These are phyloP conservation scores for Hippoglossus stenolepis DNA, from an alignment of 2,113 vertebrate species.

Conservation along the genomic window DNA sequence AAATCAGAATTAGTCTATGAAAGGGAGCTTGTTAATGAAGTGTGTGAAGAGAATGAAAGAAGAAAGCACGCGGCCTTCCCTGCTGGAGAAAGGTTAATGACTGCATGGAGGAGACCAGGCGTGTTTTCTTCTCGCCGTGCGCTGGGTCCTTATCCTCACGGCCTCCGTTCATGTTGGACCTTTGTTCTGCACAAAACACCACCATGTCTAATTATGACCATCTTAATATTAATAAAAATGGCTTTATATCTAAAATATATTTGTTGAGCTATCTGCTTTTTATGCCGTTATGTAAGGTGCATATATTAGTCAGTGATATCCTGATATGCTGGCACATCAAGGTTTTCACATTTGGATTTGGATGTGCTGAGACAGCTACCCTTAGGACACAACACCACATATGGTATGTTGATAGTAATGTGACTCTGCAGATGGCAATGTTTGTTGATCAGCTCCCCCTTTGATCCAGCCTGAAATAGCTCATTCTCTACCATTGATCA, in stretches of 20 bases:
- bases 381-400: background rate
- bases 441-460: background rate
- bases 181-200: slow-evolving; percentile 28
- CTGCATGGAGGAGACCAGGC: slow-evolving; percentile 63
- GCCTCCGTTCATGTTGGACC: slow-evolving; percentile 39
- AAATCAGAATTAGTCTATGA: slow-evolving; percentile 73
- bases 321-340: background rate
- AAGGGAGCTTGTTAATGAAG: slow-evolving; percentile 74
- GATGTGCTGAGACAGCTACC: no score
- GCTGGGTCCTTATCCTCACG: slow-evolving; percentile 52
- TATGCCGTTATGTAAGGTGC: background rate
- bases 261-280: slow-evolving; percentile 10
- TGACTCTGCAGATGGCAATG: background rate
- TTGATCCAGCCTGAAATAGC: background rate
- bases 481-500: background rate
- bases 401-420: background rate
- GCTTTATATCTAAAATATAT: background rate
- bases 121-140: slow-evolving; percentile 57
- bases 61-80: slow-evolving; percentile 58
- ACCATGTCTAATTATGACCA: background rate
- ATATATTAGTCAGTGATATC: background rate
- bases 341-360: background rate
- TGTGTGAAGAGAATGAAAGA: slow-evolving; percentile 72
- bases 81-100: slow-evolving; percentile 82
- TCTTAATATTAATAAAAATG: background rate